Evolutionary conservation across 2,888 invertebrate genomes (phyloP).

Genomic region (Drepanosiphum platanoidis): DNA sequence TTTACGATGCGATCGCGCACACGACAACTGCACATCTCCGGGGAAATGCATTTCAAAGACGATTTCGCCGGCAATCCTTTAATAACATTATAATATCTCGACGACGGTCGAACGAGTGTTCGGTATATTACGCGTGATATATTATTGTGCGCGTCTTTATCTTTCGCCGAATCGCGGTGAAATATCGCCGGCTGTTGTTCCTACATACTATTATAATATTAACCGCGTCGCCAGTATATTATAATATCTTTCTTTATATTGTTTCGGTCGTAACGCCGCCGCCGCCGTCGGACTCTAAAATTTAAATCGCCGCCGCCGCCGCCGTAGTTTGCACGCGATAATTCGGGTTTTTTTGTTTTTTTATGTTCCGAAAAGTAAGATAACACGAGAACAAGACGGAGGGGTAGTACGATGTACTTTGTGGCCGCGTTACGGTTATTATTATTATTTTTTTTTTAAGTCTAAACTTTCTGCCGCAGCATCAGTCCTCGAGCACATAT

Average conservation of each 20-base stretch:
- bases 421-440: not conserved
- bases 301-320: not conserved
- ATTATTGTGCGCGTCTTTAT: not conserved
- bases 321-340: not conserved
- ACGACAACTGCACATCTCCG: too few relatives aligned
- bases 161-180: not conserved
- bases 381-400: not conserved
- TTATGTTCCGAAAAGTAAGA: not conserved
- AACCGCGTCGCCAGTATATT: not conserved
- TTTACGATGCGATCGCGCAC: too few relatives aligned
- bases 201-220: not conserved
- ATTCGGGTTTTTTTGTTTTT: not conserved
- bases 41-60: too few relatives aligned
- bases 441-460: slow-evolving; percentile 1
- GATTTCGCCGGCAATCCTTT: too few relatives aligned
- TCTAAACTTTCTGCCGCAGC: not conserved
- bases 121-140: not conserved
- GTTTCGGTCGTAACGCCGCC: not conserved
- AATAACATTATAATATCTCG: too few relatives aligned
- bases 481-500: not conserved
- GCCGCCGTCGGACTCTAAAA: not conserved
- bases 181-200: not conserved
- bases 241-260: not conserved
- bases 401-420: too few relatives aligned
- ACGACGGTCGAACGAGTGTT: too few relatives aligned